These are phyloP conservation scores for Laticauda laticaudata DNA, from an alignment of 2,113 vertebrate species.

Conservation along the genomic window DNA sequence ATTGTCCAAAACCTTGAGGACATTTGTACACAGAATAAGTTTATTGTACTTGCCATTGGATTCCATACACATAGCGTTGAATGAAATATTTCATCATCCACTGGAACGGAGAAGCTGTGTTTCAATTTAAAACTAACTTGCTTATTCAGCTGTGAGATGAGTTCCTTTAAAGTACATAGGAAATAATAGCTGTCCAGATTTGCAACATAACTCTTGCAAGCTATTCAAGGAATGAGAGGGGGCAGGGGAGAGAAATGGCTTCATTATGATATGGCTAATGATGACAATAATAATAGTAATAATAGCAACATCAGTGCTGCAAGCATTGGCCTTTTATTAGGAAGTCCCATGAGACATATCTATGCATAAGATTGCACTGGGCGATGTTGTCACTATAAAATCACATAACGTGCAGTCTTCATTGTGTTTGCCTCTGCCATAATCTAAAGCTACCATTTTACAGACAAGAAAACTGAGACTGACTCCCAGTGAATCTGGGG, in stretches of 20 bases:
- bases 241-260: background rate
- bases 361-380: background rate
- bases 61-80: background rate
- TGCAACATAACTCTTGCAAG: background rate
- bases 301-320: background rate
- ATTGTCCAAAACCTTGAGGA: background rate
- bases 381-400: background rate
- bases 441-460: background rate
- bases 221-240: background rate
- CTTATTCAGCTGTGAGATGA: background rate
- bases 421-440: background rate
- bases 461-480: background rate
- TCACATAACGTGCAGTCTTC: background rate
- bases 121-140: background rate
- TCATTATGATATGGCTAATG: background rate
- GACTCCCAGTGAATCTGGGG: background rate
- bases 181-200: background rate
- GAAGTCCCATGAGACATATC: background rate
- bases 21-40: background rate
- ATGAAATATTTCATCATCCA: background rate
- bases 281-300: background rate
- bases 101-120: background rate
- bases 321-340: background rate
- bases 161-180: background rate
- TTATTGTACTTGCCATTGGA: background rate